phyloP scores from a whole-genome alignment of 2,797 vertebrate genomes.

The Enteromius treurensis region DNA sequence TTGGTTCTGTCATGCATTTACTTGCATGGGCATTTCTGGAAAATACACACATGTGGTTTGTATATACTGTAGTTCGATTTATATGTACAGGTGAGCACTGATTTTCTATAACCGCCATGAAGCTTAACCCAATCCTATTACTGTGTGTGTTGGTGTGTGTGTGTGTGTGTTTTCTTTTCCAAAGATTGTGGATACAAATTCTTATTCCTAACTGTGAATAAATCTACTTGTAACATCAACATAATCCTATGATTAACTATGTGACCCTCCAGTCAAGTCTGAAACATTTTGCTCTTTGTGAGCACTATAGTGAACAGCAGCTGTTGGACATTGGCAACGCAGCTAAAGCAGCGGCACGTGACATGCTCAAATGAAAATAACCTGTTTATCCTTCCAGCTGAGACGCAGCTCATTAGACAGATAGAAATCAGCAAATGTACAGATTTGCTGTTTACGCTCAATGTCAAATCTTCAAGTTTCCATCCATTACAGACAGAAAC shows the following conservation, averaged over 20 bases:
- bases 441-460: conserved; percentile 43
- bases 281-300: conserved; percentile 7
- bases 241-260: not conserved
- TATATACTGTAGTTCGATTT: not conserved
- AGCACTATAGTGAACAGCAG: not conserved
- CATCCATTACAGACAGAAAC: conserved; percentile 52
- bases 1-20: not conserved
- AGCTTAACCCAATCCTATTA: not conserved
- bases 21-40: not conserved
- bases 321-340: conserved; percentile 12
- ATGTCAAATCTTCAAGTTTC: conserved; percentile 45
- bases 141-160: no score
- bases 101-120: not conserved
- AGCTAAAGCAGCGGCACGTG: conserved; percentile 4
- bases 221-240: not conserved
- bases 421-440: conserved; percentile 54
- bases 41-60: not conserved
- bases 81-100: not conserved
- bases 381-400: conserved; percentile 43
- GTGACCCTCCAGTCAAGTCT: not conserved
- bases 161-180: not conserved
- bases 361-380: conserved; percentile 28
- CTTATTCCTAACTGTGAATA: not conserved
- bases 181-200: not conserved
- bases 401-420: conserved; percentile 54